A percentile compares a stretch with the other conserved stretches of the same genome.
Evolutionary conservation across 2,113 vertebrate species (phyloP).

Genomic region (Prionailurus bengalensis): DNA sequence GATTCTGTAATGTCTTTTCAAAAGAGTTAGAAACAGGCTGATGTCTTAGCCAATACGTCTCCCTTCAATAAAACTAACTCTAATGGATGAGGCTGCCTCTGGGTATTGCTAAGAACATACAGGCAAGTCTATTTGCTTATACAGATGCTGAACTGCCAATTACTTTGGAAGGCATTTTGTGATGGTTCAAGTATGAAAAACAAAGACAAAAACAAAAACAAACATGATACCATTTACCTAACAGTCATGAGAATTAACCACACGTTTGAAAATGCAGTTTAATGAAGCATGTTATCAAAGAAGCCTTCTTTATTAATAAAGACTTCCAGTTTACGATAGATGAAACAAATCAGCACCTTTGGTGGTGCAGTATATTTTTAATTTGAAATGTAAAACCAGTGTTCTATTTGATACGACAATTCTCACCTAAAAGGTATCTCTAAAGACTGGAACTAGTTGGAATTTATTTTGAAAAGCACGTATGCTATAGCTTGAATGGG

Average conservation of each 20-base stretch:
- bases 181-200: not conserved
- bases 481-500: not conserved
- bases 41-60: slow-evolving; percentile 29
- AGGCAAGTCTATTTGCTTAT: slow-evolving; percentile 50
- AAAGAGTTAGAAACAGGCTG: slow-evolving; percentile 25
- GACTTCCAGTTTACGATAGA: slow-evolving; percentile 40
- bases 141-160: not conserved
- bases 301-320: slow-evolving; percentile 55
- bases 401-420: slow-evolving; percentile 41
- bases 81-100: slow-evolving; percentile 43
- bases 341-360: slow-evolving; percentile 14
- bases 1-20: slow-evolving; percentile 50
- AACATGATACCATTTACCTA: not conserved
- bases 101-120: not conserved
- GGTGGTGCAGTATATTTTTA: not conserved
- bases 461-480: slow-evolving; percentile 9
- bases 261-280: slow-evolving; percentile 57
- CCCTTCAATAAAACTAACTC: slow-evolving; percentile 55
- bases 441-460: not conserved
- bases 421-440: not conserved
- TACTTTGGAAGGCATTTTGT: not conserved
- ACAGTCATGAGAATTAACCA: slow-evolving; percentile 65
- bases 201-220: not conserved
- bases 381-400: slow-evolving; percentile 62
- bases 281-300: slow-evolving; percentile 47